Evolutionary conservation across 1,140 invertebrate species (phyloP).

Genomic region (Euglossa dilemma): DNA sequence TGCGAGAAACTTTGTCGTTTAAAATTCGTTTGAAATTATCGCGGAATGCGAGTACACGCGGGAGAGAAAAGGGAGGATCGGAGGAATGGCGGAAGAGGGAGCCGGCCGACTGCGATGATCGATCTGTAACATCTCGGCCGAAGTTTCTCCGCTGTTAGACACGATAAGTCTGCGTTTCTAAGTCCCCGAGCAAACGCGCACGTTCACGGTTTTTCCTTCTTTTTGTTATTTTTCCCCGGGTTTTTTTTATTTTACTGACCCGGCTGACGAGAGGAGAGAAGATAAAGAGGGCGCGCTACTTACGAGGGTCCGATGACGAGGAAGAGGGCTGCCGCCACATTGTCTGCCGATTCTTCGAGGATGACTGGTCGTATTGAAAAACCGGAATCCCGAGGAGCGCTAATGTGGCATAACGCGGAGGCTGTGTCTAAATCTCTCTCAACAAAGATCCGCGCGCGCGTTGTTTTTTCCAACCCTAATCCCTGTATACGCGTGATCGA

Average conservation of each 20-base stretch:
- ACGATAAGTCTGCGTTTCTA: conserved; percentile 11
- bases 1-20: no score
- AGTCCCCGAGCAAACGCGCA: conserved; percentile 37
- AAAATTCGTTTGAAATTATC: no score
- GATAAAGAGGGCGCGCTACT: conserved; percentile 67
- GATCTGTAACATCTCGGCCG: conserved; percentile 26
- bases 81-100: not conserved
- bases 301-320: conserved; percentile 50
- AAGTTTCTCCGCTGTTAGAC: conserved; percentile 21
- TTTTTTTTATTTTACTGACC: not conserved
- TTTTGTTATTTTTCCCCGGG: not conserved
- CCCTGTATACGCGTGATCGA: not conserved
- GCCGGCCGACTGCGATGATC: conserved; percentile 3
- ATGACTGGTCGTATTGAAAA: conserved; percentile 79
- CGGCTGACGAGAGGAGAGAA: not conserved
- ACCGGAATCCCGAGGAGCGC: conserved; percentile 69
- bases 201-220: conserved; percentile 27
- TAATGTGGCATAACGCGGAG: conserved; percentile 77
- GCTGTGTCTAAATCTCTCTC: conserved; percentile 76
- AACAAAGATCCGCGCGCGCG: conserved; percentile 4
- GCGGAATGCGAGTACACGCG: no score
- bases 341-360: conserved; percentile 80
- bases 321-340: conserved; percentile 72
- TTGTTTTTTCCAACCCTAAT: not conserved
- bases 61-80: not conserved